Evolutionary conservation across 2,113 vertebrate species (phyloP), one percentile per base, ranked within the genome.

Genomic region (Centrocercus urophasianus): DNA sequence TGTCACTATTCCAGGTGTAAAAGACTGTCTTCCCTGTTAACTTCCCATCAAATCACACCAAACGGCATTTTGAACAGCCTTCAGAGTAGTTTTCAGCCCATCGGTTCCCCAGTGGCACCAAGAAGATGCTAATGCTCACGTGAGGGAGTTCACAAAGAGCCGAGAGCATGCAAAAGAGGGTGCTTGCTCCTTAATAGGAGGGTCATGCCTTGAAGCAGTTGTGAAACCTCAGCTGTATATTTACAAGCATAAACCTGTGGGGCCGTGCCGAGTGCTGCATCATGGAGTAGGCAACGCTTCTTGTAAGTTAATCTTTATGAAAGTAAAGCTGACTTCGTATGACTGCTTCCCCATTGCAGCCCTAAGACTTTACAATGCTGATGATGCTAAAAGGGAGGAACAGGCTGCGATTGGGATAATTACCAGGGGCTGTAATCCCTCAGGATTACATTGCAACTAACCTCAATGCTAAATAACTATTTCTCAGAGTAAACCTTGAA

Each of bases 21-120:
- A 59, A 59, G 21, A 59, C 56, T 20, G 17, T 57, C 17, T 59
- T 32, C 30, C 56, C 18, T 59, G 18, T 20, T 59, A n/a, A 54
- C 32, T 59, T n/a, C 30, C 56, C 13, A 4, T 2, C 6, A 15
- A 25, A 52, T 19, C 1, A 0, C 8, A 0, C 13, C 5, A 10
- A 40, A 1, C 48, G 3, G 64, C 45, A 17, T 34, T 52, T 48
- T 19, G 50, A 47, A 45, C 60, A 24, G 0, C 61, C 82, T n/a
- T 69, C 8, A 6, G 71, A 7, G 19, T 22, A 6, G 45, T 19
- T 52, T 60, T 78, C 50, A 24, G 21, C 16, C 19, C 21, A 13
- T 56, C 8, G 1, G 16, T 18, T 56, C 25, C 30, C 42, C 10
- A 30, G 3, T 42, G 60, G 42, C 36, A 5, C n/a, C 47, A 30